phyloP scores from a whole-genome alignment of 2,113 vertebrate genomes.

The Balaenoptera acutorostrata region DNA sequence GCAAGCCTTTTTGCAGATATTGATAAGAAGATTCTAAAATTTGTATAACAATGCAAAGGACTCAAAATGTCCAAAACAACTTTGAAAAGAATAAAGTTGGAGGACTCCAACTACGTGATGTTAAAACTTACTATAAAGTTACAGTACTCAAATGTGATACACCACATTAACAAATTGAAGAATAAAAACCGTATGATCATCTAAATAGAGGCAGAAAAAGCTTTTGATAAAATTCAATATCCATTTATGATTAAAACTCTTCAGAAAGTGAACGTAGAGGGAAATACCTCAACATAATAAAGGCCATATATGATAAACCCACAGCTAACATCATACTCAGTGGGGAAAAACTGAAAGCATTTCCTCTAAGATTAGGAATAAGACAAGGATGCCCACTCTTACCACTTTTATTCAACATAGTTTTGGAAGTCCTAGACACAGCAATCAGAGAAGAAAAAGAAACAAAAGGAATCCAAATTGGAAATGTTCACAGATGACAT shows the following conservation, averaged over 20 bases:
- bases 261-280: background rate
- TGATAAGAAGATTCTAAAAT: background rate
- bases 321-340: background rate
- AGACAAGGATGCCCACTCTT: background rate
- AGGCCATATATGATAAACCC: background rate
- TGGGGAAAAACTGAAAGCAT: background rate
- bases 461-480: background rate
- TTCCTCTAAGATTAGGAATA: background rate
- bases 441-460: background rate
- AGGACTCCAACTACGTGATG: background rate
- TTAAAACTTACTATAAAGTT: background rate
- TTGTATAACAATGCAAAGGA: background rate
- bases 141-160: background rate
- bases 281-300: background rate
- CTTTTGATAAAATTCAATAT: background rate
- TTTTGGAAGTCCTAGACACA: background rate
- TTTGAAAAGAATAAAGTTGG: background rate
- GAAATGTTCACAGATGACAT: background rate
- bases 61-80: background rate
- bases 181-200: background rate
- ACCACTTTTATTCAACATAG: background rate
- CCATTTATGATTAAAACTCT: background rate
- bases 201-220: background rate
- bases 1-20: background rate
- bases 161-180: background rate